These are phyloP conservation scores for Linyphia triangularis DNA, from an alignment of 2,888 invertebrate genomes.

Conservation along the genomic window DNA sequence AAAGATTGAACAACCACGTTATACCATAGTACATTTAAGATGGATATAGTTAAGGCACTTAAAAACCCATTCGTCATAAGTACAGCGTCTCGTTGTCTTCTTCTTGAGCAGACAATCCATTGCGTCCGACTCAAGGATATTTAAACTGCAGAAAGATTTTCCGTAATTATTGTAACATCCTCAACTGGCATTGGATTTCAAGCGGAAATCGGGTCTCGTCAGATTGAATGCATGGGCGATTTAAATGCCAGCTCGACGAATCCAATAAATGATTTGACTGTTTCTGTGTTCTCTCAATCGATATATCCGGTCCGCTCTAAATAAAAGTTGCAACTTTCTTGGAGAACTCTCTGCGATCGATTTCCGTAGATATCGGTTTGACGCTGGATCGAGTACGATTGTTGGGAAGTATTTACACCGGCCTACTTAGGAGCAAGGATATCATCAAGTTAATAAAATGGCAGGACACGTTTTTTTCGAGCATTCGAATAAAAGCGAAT, in stretches of 20 bases:
- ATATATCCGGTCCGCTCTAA: slow-evolving; percentile 37
- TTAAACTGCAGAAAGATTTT: no score
- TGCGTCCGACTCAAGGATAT: no score
- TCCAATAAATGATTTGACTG: slow-evolving; percentile 69
- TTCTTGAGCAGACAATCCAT: no score
- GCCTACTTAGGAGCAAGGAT: background rate
- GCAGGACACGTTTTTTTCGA: background rate
- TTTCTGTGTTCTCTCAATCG: slow-evolving; percentile 49
- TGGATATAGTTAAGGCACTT: no score
- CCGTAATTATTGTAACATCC: slow-evolving; percentile 43
- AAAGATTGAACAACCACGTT: no score
- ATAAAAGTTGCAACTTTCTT: slow-evolving; percentile 67
- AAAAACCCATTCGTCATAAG: no score
- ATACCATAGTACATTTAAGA: no score
- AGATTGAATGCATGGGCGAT: slow-evolving; percentile 55
- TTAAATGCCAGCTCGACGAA: slow-evolving; percentile 48
- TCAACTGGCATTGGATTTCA: slow-evolving; percentile 36
- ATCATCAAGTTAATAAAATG: slow-evolving; percentile 32
- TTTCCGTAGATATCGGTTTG: slow-evolving; percentile 35
- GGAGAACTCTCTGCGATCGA: slow-evolving; percentile 40
- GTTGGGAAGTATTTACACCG: background rate
- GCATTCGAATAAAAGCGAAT: background rate
- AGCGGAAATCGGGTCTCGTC: slow-evolving; percentile 42
- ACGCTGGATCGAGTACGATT: slow-evolving; percentile 35
- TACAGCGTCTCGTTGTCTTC: no score